These are phyloP conservation scores for Nomada lathburiana DNA, from an alignment of 2,888 invertebrate species.

Conservation along the genomic window DNA sequence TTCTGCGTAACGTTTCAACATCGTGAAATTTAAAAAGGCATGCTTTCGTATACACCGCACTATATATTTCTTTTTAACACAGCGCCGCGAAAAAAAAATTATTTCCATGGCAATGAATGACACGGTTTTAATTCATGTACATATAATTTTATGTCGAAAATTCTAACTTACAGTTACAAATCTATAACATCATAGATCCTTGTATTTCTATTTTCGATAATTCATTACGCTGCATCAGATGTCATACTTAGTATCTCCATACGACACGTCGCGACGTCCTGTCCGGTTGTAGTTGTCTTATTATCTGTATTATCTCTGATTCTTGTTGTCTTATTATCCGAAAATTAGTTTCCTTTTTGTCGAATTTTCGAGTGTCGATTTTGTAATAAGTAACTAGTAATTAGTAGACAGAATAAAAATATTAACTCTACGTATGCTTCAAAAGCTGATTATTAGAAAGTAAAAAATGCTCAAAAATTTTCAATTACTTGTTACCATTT, in stretches of 20 bases:
- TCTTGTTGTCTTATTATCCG: slow-evolving; percentile 2
- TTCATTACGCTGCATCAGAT: slow-evolving; percentile 9
- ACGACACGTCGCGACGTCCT: background rate
- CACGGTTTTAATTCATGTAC: background rate
- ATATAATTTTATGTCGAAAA: background rate
- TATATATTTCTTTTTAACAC: background rate
- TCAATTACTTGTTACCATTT: background rate
- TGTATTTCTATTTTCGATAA: background rate
- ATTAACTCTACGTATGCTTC: background rate
- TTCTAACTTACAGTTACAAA: too few relatives aligned
- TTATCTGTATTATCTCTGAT: background rate
- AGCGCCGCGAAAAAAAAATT: too few relatives aligned
- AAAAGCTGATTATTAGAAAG: background rate
- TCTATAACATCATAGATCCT: too few relatives aligned
- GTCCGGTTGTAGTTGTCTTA: background rate
- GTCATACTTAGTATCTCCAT: background rate
- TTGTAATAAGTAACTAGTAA: background rate
- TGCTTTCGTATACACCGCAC: background rate
- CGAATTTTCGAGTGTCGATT: background rate
- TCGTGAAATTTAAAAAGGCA: background rate
- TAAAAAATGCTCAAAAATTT: background rate
- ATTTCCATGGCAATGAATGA: too few relatives aligned
- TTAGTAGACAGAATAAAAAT: background rate
- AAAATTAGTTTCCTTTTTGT: slow-evolving; percentile 11
- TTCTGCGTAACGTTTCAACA: background rate